These are phyloP conservation scores for Gallinago nigripennis DNA, from an alignment of 2,797 vertebrate species.

Conservation along the genomic window DNA sequence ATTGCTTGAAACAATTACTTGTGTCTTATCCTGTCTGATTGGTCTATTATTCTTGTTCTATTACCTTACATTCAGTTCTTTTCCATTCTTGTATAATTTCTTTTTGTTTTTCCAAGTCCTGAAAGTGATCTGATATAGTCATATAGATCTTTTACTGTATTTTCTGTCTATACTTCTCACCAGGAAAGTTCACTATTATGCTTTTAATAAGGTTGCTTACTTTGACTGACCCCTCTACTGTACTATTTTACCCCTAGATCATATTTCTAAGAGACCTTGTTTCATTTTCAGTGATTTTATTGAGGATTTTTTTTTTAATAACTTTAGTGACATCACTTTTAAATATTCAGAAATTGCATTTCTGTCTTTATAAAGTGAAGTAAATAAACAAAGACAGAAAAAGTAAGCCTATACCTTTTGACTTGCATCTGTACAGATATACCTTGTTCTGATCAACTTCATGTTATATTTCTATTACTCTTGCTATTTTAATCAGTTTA, in stretches of 20 bases:
- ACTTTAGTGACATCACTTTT: background rate
- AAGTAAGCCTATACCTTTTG: background rate
- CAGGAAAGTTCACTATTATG: background rate
- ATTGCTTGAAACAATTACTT: background rate
- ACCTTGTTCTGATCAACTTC: background rate
- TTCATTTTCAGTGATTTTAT: background rate
- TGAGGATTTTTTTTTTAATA: background rate
- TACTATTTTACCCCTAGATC: background rate
- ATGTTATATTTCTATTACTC: background rate
- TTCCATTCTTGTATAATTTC: background rate
- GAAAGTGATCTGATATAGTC: background rate
- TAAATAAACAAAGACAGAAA: background rate
- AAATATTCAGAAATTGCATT: background rate
- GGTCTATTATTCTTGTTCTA: background rate
- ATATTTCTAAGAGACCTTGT: background rate
- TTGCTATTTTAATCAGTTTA: background rate
- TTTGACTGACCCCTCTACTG: background rate
- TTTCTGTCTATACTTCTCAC: background rate
- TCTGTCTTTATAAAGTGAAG: background rate
- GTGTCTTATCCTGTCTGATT: background rate
- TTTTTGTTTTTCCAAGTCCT: background rate
- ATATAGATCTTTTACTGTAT: background rate
- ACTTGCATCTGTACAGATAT: background rate
- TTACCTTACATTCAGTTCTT: background rate
- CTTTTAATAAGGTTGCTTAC: background rate